These are phyloP conservation scores for Calyptomena viridis DNA, from an alignment of 2,113 vertebrate species.

Conservation along the genomic window DNA sequence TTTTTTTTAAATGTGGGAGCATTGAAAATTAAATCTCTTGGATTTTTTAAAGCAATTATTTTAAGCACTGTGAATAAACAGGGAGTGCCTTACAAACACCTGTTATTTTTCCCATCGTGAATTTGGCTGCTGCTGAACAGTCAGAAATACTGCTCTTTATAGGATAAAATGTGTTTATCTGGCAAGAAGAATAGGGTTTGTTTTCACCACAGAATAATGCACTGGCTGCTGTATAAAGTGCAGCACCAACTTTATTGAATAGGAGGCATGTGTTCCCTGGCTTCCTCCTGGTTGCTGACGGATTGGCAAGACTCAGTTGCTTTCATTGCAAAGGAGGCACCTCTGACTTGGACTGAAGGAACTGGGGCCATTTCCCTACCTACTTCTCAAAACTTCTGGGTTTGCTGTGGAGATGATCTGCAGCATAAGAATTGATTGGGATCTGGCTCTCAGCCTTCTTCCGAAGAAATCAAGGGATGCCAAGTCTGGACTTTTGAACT, in stretches of 20 bases:
- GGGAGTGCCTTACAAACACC: slow-evolving; percentile 61
- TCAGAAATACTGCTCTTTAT: slow-evolving; percentile 49
- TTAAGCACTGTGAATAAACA: slow-evolving; percentile 67
- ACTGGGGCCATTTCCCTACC: neutral
- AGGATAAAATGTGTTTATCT: slow-evolving; percentile 54
- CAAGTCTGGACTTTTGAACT: neutral
- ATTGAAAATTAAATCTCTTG: slow-evolving; percentile 58
- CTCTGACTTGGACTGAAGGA: neutral
- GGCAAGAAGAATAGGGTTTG: slow-evolving; percentile 58
- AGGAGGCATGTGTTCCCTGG: neutral
- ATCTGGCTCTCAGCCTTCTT: neutral
- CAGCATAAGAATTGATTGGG: neutral
- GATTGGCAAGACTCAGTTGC: neutral
- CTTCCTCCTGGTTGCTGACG: neutral
- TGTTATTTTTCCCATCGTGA: slow-evolving; percentile 65
- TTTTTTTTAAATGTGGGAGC: slow-evolving; percentile 19
- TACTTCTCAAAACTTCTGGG: neutral
- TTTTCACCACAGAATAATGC: slow-evolving; percentile 44
- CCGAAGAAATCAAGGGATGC: neutral
- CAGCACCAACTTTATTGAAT: neutral
- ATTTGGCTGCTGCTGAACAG: slow-evolving; percentile 45
- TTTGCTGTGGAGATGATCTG: neutral
- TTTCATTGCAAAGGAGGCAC: neutral
- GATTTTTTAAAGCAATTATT: slow-evolving; percentile 61
- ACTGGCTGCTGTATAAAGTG: neutral